These are phyloP conservation scores for Sphenopsis melanotis DNA, from an alignment of 2,797 vertebrate genomes.

Conservation along the genomic window DNA sequence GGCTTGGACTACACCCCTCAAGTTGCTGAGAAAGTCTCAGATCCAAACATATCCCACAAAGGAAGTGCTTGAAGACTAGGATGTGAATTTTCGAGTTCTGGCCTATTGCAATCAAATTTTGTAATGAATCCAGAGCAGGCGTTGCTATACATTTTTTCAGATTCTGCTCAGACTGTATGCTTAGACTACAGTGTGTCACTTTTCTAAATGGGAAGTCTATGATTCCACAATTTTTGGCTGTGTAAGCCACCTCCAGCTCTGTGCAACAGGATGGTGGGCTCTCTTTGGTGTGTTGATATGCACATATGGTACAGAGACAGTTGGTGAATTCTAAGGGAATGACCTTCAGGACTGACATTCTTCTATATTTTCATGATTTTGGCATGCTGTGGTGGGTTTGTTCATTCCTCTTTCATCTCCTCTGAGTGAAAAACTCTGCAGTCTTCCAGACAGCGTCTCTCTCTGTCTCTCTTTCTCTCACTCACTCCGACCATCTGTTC, in stretches of 20 bases:
- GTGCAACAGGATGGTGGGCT: background rate
- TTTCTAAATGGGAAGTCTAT: background rate
- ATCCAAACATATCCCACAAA: background rate
- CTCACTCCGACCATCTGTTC: constrained; percentile 70
- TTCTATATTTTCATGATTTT: constrained; percentile 56
- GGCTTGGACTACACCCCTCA: background rate
- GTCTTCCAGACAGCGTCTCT: constrained; percentile 54
- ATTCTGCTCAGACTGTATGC: background rate
- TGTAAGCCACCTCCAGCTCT: background rate
- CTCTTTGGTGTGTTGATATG: background rate
- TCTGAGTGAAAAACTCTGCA: constrained; percentile 9
- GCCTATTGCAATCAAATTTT: background rate
- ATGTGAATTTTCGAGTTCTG: background rate
- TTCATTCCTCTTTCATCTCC: constrained; percentile 52
- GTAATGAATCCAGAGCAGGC: background rate
- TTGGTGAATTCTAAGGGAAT: constrained; percentile 45
- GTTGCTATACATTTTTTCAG: background rate
- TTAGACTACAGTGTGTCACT: background rate
- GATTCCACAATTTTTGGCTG: background rate
- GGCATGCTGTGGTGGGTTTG: constrained; percentile 33
- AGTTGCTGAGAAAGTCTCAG: background rate
- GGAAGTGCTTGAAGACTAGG: background rate
- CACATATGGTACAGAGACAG: constrained; percentile 17
- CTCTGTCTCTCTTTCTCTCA: constrained; percentile 20
- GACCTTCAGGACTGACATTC: constrained; percentile 53